These are phyloP conservation scores for Rhizomys pruinosus DNA, from an alignment of 2,113 vertebrate genomes.

Conservation along the genomic window DNA sequence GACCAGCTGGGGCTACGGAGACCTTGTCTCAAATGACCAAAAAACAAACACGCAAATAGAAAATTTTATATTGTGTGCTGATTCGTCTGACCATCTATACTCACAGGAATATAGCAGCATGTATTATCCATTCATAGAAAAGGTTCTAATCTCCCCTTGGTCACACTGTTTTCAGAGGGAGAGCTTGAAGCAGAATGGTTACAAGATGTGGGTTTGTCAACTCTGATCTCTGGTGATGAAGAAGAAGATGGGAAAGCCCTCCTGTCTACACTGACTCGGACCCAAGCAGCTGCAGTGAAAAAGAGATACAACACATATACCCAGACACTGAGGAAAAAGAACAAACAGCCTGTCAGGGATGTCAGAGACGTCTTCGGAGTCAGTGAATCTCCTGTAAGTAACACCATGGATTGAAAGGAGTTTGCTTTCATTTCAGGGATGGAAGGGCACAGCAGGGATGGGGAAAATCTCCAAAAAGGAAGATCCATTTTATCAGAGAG, in stretches of 20 bases:
- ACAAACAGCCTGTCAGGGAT: slow-evolving; percentile 91
- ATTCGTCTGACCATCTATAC: background rate
- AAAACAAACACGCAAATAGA: background rate
- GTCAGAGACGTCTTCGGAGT: slow-evolving; percentile 94
- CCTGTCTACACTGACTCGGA: slow-evolving; percentile 94
- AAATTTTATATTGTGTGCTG: background rate
- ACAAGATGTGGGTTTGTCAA: slow-evolving; percentile 94
- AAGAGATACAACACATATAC: slow-evolving; percentile 95
- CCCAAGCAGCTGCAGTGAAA: slow-evolving; percentile 94
- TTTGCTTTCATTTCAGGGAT: background rate
- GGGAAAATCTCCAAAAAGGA: background rate
- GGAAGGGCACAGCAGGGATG: fast-evolving
- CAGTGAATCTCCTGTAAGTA: slow-evolving; percentile 87
- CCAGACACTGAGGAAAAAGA: slow-evolving; percentile 93
- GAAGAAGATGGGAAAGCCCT: slow-evolving; percentile 91
- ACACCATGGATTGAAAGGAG: fast-evolving
- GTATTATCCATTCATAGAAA: fast-evolving
- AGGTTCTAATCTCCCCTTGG: background rate
- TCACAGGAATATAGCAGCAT: background rate
- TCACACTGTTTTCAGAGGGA: slow-evolving; percentile 86
- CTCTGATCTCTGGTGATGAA: slow-evolving; percentile 88
- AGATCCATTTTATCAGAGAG: background rate
- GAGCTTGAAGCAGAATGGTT: slow-evolving; percentile 97
- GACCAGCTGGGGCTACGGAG: no score
- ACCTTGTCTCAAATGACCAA: background rate